Evolutionary conservation across 2,888 invertebrate species (phyloP).

Genomic region (Unio pictorum): DNA sequence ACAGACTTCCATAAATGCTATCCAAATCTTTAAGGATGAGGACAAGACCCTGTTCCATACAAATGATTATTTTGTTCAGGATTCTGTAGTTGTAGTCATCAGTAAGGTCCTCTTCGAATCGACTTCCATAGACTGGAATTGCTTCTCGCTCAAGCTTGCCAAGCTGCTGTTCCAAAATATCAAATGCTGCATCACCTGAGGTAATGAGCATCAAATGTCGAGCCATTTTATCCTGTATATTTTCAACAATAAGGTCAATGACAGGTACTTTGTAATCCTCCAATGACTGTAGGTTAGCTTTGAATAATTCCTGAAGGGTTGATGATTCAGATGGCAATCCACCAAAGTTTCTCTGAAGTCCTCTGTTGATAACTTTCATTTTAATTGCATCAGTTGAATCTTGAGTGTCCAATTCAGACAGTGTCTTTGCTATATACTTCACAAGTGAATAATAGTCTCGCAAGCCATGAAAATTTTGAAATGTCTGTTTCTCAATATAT

Average conservation of each 20-base stretch:
- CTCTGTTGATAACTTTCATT: conserved; percentile 20
- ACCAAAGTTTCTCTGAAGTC: conserved; percentile 50
- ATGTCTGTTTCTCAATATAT: conserved; percentile 20
- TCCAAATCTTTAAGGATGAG: conserved; percentile 50
- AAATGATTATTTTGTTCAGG: conserved; percentile 48
- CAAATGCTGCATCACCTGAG: conserved; percentile 40
- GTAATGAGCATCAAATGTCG: conserved; percentile 48
- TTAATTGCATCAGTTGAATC: conserved; percentile 6
- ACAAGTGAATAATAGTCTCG: conserved; percentile 42
- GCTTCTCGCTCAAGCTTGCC: conserved; percentile 19
- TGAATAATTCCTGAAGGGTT: conserved; percentile 26
- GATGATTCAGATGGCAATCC: conserved; percentile 31
- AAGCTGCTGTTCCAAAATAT: conserved; percentile 34
- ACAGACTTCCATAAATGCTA: conserved; percentile 49
- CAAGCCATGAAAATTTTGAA: conserved; percentile 42
- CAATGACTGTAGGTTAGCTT: background rate
- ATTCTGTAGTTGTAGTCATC: conserved; percentile 53
- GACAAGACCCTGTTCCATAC: conserved; percentile 54
- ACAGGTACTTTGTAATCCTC: conserved; percentile 7
- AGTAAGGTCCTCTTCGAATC: conserved; percentile 49
- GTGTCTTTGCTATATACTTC: conserved; percentile 13
- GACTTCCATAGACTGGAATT: conserved; percentile 50
- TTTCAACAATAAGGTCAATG: conserved; percentile 34
- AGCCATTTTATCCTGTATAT: conserved; percentile 34
- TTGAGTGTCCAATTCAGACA: background rate